Evolutionary conservation across 2,888 invertebrate species (phyloP).

Genomic region (Agrotis ipsilon): DNA sequence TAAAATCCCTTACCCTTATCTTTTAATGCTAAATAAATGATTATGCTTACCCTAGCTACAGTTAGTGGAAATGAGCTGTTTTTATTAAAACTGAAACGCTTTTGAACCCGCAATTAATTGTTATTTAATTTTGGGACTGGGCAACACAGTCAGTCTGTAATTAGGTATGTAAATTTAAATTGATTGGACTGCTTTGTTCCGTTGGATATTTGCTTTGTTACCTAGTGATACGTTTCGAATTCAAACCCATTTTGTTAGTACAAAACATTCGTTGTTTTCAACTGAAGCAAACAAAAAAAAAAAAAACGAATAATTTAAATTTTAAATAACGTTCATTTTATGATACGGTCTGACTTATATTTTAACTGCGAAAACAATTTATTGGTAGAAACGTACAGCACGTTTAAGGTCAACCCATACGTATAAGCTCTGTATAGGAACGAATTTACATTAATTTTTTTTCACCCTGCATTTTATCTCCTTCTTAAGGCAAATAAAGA

Average conservation of each 20-base stretch:
- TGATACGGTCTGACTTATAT: background rate
- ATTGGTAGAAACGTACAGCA: slow-evolving; percentile 10
- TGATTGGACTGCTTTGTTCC: slow-evolving; percentile 37
- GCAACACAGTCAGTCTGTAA: slow-evolving; percentile 21
- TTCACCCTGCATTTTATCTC: too few relatives aligned
- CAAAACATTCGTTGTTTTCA: background rate
- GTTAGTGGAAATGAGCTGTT: slow-evolving; percentile 48
- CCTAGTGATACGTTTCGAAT: slow-evolving; percentile 6
- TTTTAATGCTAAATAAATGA: slow-evolving; percentile 12
- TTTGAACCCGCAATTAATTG: slow-evolving; percentile 46
- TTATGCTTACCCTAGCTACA: slow-evolving; percentile 13
- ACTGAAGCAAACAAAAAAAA: background rate
- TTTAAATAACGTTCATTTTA: too few relatives aligned
- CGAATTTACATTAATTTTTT: too few relatives aligned
- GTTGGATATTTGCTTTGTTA: slow-evolving; percentile 6
- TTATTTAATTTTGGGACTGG: slow-evolving; percentile 50
- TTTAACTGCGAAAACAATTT: slow-evolving; percentile 26
- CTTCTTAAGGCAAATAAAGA: too few relatives aligned
- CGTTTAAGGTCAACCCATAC: background rate
- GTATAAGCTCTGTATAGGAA: background rate
- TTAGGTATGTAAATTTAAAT: slow-evolving; percentile 57
- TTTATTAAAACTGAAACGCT: slow-evolving; percentile 44
- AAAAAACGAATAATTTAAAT: background rate
- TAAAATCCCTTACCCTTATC: background rate
- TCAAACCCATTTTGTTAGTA: background rate